Evolutionary conservation across 2,797 vertebrate species (phyloP), one percentile per base, ranked within the genome.

Genomic region (Brachymystax lenok): DNA sequence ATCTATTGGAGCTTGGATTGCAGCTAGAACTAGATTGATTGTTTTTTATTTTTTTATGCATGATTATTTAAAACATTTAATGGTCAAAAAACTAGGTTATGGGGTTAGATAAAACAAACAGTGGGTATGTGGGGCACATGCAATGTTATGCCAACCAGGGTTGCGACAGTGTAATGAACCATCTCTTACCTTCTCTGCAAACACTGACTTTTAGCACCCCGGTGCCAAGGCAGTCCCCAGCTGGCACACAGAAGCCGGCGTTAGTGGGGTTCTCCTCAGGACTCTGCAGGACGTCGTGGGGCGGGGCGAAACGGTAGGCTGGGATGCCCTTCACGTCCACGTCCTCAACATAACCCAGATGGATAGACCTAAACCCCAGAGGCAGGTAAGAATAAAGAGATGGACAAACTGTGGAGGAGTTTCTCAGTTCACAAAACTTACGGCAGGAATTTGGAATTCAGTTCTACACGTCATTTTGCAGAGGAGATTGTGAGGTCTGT

Each of bases 191-290:
- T 92, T 96, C 88, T 67, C 93, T 90, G 82, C 95, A 96, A 82
- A 95, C 92, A 87, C 95, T 95, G 89, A 96, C 94, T 92, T 95
- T 95, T 13, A 95, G 92, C 83, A 96, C 92, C 1, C 95, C 95
- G 14, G 93, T 94, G 85, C 93, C 92, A 4, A 95, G 93, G 74
- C 95, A 96, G 4, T 95, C 90, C 5, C 90, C 90, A 14, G 92
- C 90, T 52, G 94, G 95, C 75, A 95, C 95, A 1, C 95, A 96
- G 91, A 95, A 95, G 72, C 94, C 94, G 7, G 82, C 89, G 3
- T 95, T 96, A 21, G 80, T 75, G n/a, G 95, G 94, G 83, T 95
- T 95, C 27, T 93, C 83, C 28, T 83, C 69, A 5, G 94, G 94
- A 69, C 84, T 93, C 88, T 92, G 93, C 21, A 96, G 91, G 8